Base-by-base conservation (phyloP, 2,113 vertebrate genomes). In the Muscicapa adusta region DNA sequence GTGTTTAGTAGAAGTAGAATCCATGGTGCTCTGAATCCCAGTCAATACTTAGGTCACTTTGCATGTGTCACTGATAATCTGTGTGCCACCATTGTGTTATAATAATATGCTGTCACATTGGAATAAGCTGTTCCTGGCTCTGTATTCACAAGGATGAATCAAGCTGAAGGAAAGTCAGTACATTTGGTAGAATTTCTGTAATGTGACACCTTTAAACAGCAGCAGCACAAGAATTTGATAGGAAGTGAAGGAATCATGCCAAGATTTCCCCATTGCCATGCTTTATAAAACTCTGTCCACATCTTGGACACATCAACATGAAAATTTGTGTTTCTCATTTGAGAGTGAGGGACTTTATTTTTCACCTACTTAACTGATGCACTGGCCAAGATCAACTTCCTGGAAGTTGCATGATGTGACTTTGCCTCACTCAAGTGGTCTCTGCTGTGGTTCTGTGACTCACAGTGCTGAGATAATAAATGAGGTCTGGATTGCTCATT, bases 11-110 rank as follows among this genome's bases (percentile, higher is more conserved):
- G 56, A 45, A 38, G 10, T 5, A 8, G 16, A 57, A 34, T 51
- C 16, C 3, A 0, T 29, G 28, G 43, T 56, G 12, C 43, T 60
- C 7, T 50, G 57, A 87, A 36, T 77, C 5, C 12, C 16, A 65
- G 34, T 73, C 63, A 62, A 24, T 29, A 43, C 88, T 96, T 75
- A 19, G 93, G 91, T 90, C 85, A 80, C 71, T 96, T 77, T 90
- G 60, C 72, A 26, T 73, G 47, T 72, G 80, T 89, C 65, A 65
- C 18, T 85, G 89, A n/a, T 75, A 75, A 85, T 84, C 29, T 12
- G 2, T 0, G 4, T 60, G 89, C 67, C 11, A 23, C 75, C 61
- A 86, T 71, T 83, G 79, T 94, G 79, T 42, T 38, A 15, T 61
- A 90, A 88, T 93, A 56, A 50, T 19, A 34, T 8, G 42, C 67